A percentile compares a stretch with the other conserved stretches of the same genome.
Conservation (phyloP, 2,113 vertebrate species). For the Pipra filicauda region DNA sequence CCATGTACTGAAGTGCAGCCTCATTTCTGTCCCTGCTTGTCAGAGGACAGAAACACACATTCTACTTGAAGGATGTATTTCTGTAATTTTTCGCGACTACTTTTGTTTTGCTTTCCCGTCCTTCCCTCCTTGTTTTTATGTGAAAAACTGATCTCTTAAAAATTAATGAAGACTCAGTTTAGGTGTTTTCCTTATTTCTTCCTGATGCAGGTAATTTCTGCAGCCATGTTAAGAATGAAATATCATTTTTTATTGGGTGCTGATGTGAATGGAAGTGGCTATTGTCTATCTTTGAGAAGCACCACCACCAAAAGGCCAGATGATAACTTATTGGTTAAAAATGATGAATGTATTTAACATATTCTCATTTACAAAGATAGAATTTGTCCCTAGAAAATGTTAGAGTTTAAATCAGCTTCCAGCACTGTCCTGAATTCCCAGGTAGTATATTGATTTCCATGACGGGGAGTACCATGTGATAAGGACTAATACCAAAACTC, state of each 20-base stretch:
- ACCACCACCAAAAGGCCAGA: background rate
- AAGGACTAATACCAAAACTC: background rate
- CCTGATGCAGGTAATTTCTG: background rate
- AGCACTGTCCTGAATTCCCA: background rate
- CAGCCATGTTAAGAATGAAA: background rate
- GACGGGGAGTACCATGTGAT: rapidly evolving
- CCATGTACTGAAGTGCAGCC: background rate
- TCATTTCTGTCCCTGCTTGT: background rate
- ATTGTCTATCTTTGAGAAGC: background rate
- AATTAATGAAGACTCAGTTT: background rate
- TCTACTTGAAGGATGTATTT: background rate
- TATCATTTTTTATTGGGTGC: background rate
- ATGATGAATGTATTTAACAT: background rate
- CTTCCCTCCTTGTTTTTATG: background rate
- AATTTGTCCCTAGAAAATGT: background rate
- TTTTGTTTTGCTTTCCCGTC: background rate
- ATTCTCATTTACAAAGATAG: background rate
- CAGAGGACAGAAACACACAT: background rate
- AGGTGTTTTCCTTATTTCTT: background rate
- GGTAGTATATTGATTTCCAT: background rate
- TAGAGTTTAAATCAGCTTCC: background rate
- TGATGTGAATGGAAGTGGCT: background rate
- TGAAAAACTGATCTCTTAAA: background rate
- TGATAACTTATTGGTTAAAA: background rate
- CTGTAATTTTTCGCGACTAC: background rate